Percentiles rank a stretch among this genome's conserved stretches.
Evolutionary conservation across 2,888 invertebrate genomes (phyloP).

Genomic region (Agrotis exclamationis): DNA sequence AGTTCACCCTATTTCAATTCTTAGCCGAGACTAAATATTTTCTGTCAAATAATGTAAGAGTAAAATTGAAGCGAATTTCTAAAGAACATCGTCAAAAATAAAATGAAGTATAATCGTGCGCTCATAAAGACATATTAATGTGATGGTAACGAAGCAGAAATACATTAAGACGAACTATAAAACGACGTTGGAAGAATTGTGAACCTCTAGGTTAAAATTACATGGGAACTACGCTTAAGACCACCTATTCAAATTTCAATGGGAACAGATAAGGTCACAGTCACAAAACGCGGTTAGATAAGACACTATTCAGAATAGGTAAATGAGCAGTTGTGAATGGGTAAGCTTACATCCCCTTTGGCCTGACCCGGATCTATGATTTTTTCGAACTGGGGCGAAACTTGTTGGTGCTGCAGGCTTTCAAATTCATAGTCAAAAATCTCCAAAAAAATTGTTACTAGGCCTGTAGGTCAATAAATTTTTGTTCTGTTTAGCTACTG

Average conservation of each 20-base stretch:
- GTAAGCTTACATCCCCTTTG: conserved; percentile 10
- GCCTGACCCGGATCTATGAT: too few relatives aligned
- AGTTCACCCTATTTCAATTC: conserved; percentile 32
- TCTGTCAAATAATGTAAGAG: conserved; percentile 33
- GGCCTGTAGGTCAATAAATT: too few relatives aligned
- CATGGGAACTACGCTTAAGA: conserved; percentile 55
- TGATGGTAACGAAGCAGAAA: conserved; percentile 37
- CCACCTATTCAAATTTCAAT: conserved; percentile 56
- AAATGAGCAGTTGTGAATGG: conserved; percentile 27
- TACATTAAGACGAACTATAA: conserved; percentile 54
- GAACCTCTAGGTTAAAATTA: conserved; percentile 37
- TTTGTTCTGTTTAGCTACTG: too few relatives aligned
- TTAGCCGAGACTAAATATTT: conserved; percentile 34
- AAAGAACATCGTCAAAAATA: conserved; percentile 12
- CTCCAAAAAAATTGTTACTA: too few relatives aligned
- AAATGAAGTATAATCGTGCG: conserved; percentile 17
- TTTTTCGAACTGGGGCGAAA: too few relatives aligned
- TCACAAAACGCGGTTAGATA: conserved; percentile 25
- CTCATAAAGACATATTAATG: conserved; percentile 26
- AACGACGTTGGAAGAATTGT: conserved; percentile 51
- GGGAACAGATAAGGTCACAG: conserved; percentile 49
- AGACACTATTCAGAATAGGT: conserved; percentile 30
- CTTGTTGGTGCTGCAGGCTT: too few relatives aligned
- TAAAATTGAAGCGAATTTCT: conserved; percentile 23
- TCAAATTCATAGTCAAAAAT: too few relatives aligned